Percentiles rank a stretch among this genome's conserved stretches.
These are phyloP conservation scores for Aphelocoma coerulescens DNA, from an alignment of 2,113 vertebrate genomes.

Conservation along the genomic window DNA sequence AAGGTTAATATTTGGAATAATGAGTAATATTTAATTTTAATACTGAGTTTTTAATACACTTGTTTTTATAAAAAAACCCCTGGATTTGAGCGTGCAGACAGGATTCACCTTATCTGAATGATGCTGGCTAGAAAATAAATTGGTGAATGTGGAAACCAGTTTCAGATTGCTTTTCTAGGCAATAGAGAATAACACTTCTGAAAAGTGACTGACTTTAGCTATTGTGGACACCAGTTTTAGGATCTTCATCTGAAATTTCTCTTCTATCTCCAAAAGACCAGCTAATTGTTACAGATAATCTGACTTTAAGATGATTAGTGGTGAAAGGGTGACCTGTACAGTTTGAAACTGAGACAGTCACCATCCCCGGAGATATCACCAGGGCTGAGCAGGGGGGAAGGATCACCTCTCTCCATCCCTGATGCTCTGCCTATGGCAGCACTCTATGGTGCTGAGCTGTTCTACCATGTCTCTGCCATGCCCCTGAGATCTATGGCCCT, in stretches of 20 bases:
- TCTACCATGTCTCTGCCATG: not conserved
- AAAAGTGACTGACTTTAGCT: not conserved
- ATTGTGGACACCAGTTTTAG: not conserved
- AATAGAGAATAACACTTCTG: not conserved
- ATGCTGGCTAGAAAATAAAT: not conserved
- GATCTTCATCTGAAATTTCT: not conserved
- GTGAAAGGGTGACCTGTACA: not conserved
- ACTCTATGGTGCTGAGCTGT: not conserved
- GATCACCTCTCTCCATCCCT: not conserved
- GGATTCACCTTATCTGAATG: not conserved
- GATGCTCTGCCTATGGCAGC: not conserved
- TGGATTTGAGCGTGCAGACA: not conserved
- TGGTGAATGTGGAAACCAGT: not conserved
- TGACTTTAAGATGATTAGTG: not conserved
- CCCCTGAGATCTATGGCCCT: not conserved
- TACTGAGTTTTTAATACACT: not conserved
- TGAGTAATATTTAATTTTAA: not conserved
- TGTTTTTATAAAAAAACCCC: too few species aligned
- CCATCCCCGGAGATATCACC: not conserved
- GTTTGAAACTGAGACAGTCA: not conserved
- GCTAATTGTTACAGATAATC: not conserved
- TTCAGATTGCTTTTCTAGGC: not conserved
- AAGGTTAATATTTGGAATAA: not conserved
- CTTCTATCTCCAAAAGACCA: not conserved
- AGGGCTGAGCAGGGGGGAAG: not conserved